A percentile compares a stretch with the other conserved stretches of the same genome.
phyloP scores from a whole-genome alignment of 2,888 invertebrate genomes.

The Calameuta idolon region DNA sequence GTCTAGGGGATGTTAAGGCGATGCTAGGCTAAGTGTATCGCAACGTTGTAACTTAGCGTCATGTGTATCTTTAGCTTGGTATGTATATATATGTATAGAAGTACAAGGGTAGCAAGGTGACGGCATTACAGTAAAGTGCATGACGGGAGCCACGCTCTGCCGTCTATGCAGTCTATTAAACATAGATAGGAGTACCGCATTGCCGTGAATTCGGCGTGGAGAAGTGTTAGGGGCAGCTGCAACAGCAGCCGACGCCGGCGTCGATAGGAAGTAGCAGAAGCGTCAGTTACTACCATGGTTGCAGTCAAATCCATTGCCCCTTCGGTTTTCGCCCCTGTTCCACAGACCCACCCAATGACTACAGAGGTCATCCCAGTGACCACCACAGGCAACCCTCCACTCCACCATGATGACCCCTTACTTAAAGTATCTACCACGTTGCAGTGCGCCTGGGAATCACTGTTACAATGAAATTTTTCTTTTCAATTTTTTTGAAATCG shows the following conservation, averaged over 20 bases:
- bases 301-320: slow-evolving; percentile 20
- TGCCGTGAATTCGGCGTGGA: slow-evolving; percentile 56
- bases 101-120: not conserved
- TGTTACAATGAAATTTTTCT: too few species aligned
- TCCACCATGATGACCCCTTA: not conserved
- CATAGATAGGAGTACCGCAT: slow-evolving; percentile 62
- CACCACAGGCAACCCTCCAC: not conserved
- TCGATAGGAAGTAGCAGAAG: slow-evolving; percentile 18
- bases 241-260: slow-evolving; percentile 19
- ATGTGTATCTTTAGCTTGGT: not conserved
- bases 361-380: not conserved
- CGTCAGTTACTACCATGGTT: slow-evolving; percentile 15
- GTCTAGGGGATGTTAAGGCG: slow-evolving; percentile 10
- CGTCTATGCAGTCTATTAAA: slow-evolving; percentile 60
- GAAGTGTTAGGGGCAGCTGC: slow-evolving; percentile 33
- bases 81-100: not conserved
- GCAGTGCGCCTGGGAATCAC: not conserved
- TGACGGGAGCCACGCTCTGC: slow-evolving; percentile 7
- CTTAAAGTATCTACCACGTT: not conserved
- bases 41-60: not conserved
- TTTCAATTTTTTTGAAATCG: too few species aligned
- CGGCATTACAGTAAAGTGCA: not conserved
- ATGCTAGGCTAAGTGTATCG: slow-evolving; percentile 8
- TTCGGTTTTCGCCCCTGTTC: not conserved
- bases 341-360: not conserved